Base-by-base conservation (phyloP, 2,113 vertebrate genomes). In the Shinisaurus crocodilurus region DNA sequence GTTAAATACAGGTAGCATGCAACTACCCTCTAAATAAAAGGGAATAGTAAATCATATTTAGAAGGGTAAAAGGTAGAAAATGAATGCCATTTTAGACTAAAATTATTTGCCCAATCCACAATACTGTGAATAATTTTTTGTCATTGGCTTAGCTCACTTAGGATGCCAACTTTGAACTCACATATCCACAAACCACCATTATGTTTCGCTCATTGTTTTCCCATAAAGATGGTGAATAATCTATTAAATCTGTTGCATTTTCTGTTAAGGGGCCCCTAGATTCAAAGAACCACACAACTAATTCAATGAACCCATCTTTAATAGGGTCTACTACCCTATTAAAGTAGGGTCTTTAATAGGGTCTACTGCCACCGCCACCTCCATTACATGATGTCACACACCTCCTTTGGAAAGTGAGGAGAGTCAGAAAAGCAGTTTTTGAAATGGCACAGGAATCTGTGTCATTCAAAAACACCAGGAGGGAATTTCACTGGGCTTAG, bases 1-100 rank as follows among this genome's bases (percentile, higher is more conserved):
- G 45, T 32, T 57, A 93, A 91, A 86, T 4, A 90, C 9, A 25
- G 57, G 79, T 72, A 90, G 37, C 93, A 88, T 87, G 91, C 86
- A 79, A 3, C 50, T 91, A 25, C 43, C 67, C 40, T 86, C 29
- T 86, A 83, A 91, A 65, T 1, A 27, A n/a, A 43, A 91, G 65
- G n/a, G 6, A 80, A 87, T 75, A 29, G 60, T 82, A 92, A 92
- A 89, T 92, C 92, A 92, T 94, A 60, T 76, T 94, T 85, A 74
- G 82, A 74, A 89, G 86, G 12, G 20, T 72, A 80, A 91, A 89
- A 92, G 29, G 32, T 82, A 92, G 74, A 91, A 91, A 90, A 76
- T 57, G 82, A 88, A 82, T 16, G 77, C 50, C 77, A 43, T 88
- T 50, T 88, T 60, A 82, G 3, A 43, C 13, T 50, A 94, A 74